Percentiles rank a stretch among this genome's conserved stretches.
Evolutionary conservation across 1,140 invertebrate species (phyloP).

Genomic region (Philotrypesis tridentata): DNA sequence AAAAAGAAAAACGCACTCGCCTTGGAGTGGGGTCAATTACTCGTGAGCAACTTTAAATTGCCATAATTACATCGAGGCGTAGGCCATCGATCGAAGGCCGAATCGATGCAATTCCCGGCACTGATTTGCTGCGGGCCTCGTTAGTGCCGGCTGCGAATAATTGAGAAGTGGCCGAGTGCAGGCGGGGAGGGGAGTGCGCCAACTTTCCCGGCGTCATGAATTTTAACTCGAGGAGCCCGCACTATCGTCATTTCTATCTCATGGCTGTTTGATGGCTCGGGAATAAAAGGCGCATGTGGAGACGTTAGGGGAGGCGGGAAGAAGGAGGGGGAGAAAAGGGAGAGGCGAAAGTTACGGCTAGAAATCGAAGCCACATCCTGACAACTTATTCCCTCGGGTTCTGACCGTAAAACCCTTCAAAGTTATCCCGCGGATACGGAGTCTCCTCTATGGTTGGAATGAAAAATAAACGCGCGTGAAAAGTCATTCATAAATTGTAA

Average conservation of each 20-base stretch:
- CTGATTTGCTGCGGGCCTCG: not conserved
- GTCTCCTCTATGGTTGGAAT: too few relatives aligned
- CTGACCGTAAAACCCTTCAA: too few relatives aligned
- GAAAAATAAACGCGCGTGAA: too few relatives aligned
- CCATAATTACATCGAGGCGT: not conserved
- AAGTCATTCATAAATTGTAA: too few relatives aligned
- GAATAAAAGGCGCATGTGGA: not conserved
- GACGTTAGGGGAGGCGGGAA: too few relatives aligned
- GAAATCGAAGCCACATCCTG: too few relatives aligned
- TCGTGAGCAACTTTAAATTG: constrained; percentile 31
- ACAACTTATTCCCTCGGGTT: too few relatives aligned
- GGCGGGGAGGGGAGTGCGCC: too few relatives aligned
- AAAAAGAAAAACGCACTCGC: not conserved
- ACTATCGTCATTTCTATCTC: not conserved
- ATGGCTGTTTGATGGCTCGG: constrained; percentile 1
- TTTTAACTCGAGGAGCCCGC: constrained; percentile 33
- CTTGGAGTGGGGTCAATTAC: constrained; percentile 16
- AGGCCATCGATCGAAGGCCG: not conserved
- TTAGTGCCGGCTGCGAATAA: constrained; percentile 33
- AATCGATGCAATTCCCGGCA: not conserved
- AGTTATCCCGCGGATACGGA: too few relatives aligned
- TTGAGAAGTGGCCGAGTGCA: constrained; percentile 27
- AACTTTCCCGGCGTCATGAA: constrained; percentile 32
- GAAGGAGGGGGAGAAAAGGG: too few relatives aligned
- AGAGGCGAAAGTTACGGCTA: not conserved